phyloP scores from a whole-genome alignment of 2,113 vertebrate genomes.

The Lutjanus erythropterus region DNA sequence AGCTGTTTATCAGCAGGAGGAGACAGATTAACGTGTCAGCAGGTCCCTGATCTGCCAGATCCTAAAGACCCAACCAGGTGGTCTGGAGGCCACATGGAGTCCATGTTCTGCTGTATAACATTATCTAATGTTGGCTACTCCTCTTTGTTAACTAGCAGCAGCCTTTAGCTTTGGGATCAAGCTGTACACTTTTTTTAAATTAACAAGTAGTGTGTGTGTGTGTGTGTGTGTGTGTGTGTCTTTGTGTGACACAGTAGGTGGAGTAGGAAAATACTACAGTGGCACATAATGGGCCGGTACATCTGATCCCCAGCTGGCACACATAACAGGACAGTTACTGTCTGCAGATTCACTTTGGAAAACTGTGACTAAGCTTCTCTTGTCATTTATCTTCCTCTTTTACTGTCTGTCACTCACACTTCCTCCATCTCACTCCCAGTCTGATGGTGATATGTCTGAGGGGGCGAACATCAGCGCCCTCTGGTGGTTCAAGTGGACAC shows the following conservation, averaged over 20 bases:
- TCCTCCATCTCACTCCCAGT: neutral
- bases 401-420: neutral
- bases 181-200: too few species aligned
- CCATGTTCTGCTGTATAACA: neutral
- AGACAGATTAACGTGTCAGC: neutral
- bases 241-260: neutral
- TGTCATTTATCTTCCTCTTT: neutral
- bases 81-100: conserved; percentile 25
- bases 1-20: conserved; percentile 13
- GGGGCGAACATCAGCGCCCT: conserved; percentile 6
- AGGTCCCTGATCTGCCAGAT: neutral
- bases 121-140: conserved; percentile 4
- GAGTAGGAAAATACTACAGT: conserved; percentile 11
- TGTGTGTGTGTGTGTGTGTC: neutral
- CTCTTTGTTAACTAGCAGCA: neutral
- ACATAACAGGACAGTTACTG: neutral
- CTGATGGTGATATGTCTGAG: neutral
- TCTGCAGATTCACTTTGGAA: conserved; percentile 41
- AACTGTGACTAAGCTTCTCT: neutral
- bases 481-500: neutral
- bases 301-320: conserved; percentile 17
- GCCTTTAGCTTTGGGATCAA: conserved; percentile 2
- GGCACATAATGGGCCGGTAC: neutral
- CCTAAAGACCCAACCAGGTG: neutral
- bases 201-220: neutral